Percentiles rank a stretch among this genome's conserved stretches.
phyloP scores from a whole-genome alignment of 2,113 vertebrate species.

The Thomomys bottae region DNA sequence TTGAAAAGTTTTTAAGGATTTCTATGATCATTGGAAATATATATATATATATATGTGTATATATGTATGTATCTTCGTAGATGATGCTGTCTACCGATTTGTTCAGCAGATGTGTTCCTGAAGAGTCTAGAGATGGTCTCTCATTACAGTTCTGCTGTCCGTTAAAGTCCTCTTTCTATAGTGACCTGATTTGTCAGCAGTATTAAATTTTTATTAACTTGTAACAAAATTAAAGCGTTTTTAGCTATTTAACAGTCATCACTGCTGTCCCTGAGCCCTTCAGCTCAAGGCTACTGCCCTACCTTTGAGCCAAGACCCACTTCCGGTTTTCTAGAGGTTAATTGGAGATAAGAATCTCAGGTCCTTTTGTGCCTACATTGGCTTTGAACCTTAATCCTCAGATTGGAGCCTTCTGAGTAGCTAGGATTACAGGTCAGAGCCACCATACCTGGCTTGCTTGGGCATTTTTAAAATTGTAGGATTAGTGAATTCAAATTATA shows the following conservation, averaged over 20 bases:
- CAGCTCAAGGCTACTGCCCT: too few species aligned
- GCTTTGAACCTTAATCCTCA: too few species aligned
- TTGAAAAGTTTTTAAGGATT: slow-evolving; percentile 37
- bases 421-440: too few species aligned
- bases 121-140: background rate
- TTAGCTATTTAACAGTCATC: background rate
- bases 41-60: too few species aligned
- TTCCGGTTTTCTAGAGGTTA: too few species aligned
- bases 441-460: too few species aligned
- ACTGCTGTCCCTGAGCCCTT: too few species aligned
- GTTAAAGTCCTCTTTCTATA: slow-evolving; percentile 34
- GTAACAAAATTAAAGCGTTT: slow-evolving; percentile 35
- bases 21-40: slow-evolving; percentile 13
- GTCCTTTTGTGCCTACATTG: too few species aligned
- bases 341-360: too few species aligned
- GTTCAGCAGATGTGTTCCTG: background rate
- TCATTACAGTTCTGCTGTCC: slow-evolving; percentile 10
- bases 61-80: too few species aligned
- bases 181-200: background rate
- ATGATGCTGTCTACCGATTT: background rate
- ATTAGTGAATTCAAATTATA: background rate
- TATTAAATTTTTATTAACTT: slow-evolving; percentile 5
- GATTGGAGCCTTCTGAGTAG: too few species aligned
- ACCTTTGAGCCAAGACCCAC: too few species aligned
- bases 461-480: background rate